A percentile compares a stretch with the other conserved stretches of the same genome.
phyloP scores from a whole-genome alignment of 1,140 invertebrate species.

The Drosophila tropicalis region DNA sequence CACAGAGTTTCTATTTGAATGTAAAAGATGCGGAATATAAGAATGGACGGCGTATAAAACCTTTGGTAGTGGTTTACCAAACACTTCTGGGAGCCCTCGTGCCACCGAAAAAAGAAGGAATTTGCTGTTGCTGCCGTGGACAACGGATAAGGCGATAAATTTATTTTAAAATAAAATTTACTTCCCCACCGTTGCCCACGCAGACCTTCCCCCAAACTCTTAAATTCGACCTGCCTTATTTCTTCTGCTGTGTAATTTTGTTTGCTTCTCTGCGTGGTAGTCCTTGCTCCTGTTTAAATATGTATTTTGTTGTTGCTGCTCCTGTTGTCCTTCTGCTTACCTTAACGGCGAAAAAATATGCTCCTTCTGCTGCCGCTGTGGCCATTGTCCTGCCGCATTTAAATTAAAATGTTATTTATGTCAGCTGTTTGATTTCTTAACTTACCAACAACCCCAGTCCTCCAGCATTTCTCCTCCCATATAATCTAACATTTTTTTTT shows the following conservation, averaged over 20 bases:
- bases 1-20: not conserved
- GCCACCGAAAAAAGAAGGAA: not conserved
- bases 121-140: constrained; percentile 66
- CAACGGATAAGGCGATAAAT: constrained; percentile 81
- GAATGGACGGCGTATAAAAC: not conserved
- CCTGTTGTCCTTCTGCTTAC: constrained; percentile 64
- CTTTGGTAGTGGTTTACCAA: not conserved
- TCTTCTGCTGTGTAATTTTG: constrained; percentile 75
- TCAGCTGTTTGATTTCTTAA: constrained; percentile 82
- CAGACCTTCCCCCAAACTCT: constrained; percentile 8
- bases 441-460: constrained; percentile 36
- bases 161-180: constrained; percentile 82
- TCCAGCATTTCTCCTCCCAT: constrained; percentile 12
- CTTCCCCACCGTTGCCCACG: constrained; percentile 63
- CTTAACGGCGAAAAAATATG: constrained; percentile 77
- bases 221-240: constrained; percentile 27
- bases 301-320: constrained; percentile 58
- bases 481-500: constrained; percentile 21
- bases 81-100: not conserved
- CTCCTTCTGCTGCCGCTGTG: constrained; percentile 51
- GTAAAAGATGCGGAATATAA: not conserved
- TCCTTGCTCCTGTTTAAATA: constrained; percentile 70
- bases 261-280: constrained; percentile 64
- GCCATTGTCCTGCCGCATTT: constrained; percentile 73
- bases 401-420: constrained; percentile 82